Evolutionary conservation across 2,797 vertebrate species (phyloP), one percentile per base, ranked within the genome.

Genomic region (Tamandua tetradactyla): DNA sequence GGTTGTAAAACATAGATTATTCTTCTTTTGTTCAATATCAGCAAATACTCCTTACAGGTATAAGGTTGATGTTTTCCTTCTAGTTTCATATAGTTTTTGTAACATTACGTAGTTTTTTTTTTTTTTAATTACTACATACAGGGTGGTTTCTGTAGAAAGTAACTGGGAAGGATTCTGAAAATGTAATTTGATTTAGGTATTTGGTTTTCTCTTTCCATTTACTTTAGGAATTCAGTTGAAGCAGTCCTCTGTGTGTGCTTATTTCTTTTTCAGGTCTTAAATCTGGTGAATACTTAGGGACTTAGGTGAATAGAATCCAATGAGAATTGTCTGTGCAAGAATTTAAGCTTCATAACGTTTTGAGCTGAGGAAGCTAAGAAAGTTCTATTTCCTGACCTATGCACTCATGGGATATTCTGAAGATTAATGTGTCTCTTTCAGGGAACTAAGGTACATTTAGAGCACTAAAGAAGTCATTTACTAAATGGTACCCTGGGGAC

Each of bases 381-480:
- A 93, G 93, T 88, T 96, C 62, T 89, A 92, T 95, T 92, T 96
- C 89, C 88, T 93, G 92, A 93, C 82, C 37, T 94, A 35, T 27
- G 44, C 55, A 35, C 85, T 88, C 89, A 49, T 4, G 44, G 83
- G 92, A 94, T 80, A 32, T 81, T 94, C 69, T 93, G 62, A 96
- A 97, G 96, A 97, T 96, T 97, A 96, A 97, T 96, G 96, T 91
- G 66, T 86, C 88, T 95, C 95, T 97, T 96, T 94, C 79, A 92
- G 92, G 90, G 81, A 76, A 92, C 88, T 93, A 86, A 97, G 79
- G 93, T 89, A 84, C 93, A 96, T 92, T 97, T 93, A 94, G 87
- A 97, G 69, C 96, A 93, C 92, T 96, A 89, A 91, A 96, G 93
- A 96, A 95, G 95, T 94, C 88, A 94, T 97, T 97, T 97, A 75